A percentile compares a stretch with the other conserved stretches of the same genome.
Conservation (phyloP, 2,888 invertebrate species). For the Sarcophaga rosellei region DNA sequence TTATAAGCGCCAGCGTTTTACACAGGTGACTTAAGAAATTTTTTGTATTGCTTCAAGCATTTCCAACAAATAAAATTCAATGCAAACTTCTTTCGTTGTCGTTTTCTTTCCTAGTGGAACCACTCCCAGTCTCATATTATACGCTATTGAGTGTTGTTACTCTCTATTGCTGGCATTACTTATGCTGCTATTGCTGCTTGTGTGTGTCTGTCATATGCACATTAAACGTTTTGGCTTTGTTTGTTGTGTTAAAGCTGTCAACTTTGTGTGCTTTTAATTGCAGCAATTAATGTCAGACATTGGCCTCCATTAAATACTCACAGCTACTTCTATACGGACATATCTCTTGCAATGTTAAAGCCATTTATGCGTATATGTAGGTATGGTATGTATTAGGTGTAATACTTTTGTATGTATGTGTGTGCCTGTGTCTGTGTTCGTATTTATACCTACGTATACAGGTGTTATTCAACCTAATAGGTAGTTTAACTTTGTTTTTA, state of each 20-base stretch:
- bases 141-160: too few relatives aligned
- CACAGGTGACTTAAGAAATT: too few relatives aligned
- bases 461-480: not conserved
- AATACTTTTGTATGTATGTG: not conserved
- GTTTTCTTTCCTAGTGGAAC: too few relatives aligned
- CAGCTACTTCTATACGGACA: constrained; percentile 2
- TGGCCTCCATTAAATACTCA: constrained; percentile 32
- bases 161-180: too few relatives aligned
- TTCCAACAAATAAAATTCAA: too few relatives aligned
- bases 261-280: constrained; percentile 64
- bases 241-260: constrained; percentile 44
- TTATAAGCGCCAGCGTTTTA: too few relatives aligned
- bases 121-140: too few relatives aligned
- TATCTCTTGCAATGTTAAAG: constrained; percentile 17
- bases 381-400: not conserved
- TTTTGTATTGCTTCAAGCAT: too few relatives aligned
- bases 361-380: not conserved
- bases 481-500: constrained; percentile 24
- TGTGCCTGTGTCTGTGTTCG: not conserved
- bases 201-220: not conserved
- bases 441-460: too few relatives aligned
- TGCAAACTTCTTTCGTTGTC: too few relatives aligned
- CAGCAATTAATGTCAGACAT: constrained; percentile 64
- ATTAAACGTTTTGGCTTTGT: constrained; percentile 18
- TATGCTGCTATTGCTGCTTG: not conserved